phyloP scores from a whole-genome alignment of 2,113 vertebrate genomes.

The Ammospiza nelsoni region DNA sequence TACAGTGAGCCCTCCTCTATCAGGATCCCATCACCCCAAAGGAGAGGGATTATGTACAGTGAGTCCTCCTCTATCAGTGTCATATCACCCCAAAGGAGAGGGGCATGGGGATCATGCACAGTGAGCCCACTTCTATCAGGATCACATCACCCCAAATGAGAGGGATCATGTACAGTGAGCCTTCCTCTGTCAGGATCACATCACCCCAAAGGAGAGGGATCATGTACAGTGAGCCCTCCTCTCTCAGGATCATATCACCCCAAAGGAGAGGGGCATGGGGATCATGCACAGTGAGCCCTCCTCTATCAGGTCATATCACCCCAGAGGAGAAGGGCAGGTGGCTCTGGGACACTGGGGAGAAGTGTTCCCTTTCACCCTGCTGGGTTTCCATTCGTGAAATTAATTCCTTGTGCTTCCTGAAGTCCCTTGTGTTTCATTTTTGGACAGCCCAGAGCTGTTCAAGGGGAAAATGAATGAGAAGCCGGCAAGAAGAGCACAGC shows the following conservation, averaged over 20 bases:
- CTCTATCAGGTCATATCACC: not conserved
- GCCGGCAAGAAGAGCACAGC: not conserved
- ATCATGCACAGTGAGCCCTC: not conserved
- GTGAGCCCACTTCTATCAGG: not conserved
- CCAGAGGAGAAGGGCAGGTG: not conserved
- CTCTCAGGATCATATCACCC: not conserved
- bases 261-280: not conserved
- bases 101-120: not conserved
- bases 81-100: not conserved
- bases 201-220: not conserved
- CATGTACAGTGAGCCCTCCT: not conserved
- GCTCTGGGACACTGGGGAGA: not conserved
- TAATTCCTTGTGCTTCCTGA: not conserved
- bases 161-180: not conserved
- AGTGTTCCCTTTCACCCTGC: not conserved
- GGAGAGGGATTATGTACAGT: not conserved
- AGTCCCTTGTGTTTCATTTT: not conserved
- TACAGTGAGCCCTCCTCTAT: not conserved
- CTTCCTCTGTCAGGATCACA: not conserved
- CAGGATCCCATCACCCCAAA: not conserved
- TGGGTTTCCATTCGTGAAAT: not conserved
- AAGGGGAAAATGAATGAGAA: not conserved
- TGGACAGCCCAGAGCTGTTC: not conserved
- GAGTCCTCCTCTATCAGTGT: not conserved
- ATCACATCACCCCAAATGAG: no score